phyloP scores from a whole-genome alignment of 2,888 invertebrate species.

The Steinernema scapterisci region DNA sequence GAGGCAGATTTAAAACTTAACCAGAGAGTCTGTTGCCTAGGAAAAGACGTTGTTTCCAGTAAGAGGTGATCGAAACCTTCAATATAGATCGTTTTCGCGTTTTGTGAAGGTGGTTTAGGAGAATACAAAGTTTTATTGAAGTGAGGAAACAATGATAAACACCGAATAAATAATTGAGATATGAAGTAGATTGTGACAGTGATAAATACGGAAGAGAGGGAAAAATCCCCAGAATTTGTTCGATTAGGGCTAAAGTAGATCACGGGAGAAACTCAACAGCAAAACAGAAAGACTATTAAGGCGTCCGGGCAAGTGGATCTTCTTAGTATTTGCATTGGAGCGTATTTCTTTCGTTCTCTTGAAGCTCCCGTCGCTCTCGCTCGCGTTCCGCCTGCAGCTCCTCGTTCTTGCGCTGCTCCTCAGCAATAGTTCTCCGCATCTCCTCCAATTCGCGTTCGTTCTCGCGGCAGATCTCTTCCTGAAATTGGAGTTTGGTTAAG shows the following conservation, averaged over 20 bases:
- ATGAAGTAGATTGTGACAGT: no score
- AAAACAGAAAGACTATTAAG: no score
- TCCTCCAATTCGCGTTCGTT: not conserved
- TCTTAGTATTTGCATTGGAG: not conserved
- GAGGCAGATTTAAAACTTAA: not conserved
- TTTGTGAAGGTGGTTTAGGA: no score
- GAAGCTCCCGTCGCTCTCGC: not conserved
- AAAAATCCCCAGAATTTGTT: no score
- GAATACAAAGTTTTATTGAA: no score
- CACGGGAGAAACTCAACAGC: no score
- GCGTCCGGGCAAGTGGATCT: no score
- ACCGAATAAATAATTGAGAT: no score
- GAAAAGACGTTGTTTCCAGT: not conserved
- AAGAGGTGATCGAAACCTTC: no score
- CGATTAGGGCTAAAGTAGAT: not conserved
- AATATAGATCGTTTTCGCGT: no score
- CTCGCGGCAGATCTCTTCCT: not conserved
- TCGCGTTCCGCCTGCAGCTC: not conserved
- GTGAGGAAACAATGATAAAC: no score
- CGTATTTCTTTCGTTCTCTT: not conserved
- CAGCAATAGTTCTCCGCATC: not conserved
- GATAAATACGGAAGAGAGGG: no score
- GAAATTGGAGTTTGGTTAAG: not conserved
- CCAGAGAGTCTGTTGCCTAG: not conserved
- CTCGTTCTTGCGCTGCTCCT: not conserved